phyloP scores from a whole-genome alignment of 2,888 invertebrate species.

The Mythimna albipuncta region DNA sequence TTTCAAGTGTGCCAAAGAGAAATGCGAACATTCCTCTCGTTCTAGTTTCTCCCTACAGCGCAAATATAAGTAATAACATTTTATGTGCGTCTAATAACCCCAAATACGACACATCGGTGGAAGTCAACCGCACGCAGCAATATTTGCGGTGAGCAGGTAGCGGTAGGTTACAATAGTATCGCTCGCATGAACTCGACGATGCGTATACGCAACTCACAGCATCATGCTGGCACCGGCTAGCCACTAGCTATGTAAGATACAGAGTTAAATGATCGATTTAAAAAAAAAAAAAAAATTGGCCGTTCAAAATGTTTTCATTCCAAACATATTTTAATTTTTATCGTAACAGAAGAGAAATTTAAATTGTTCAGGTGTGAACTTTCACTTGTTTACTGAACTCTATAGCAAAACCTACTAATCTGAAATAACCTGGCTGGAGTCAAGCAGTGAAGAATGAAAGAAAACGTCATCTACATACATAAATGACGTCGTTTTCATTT shows the following conservation, averaged over 20 bases:
- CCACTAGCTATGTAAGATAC: neutral
- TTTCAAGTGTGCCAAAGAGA: neutral
- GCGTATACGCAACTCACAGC: conserved; percentile 8
- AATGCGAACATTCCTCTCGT: neutral
- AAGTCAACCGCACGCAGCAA: neutral
- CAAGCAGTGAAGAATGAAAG: no score
- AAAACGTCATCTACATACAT: no score
- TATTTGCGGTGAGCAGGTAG: no score
- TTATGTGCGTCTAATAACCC: neutral
- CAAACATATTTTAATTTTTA: no score
- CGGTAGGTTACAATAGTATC: conserved; percentile 29
- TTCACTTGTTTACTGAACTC: no score
- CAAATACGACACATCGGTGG: neutral
- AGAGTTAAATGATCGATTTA: neutral
- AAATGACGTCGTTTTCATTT: no score
- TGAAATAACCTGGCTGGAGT: no score
- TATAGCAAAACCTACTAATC: no score
- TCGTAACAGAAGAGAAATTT: no score
- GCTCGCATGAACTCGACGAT: conserved; percentile 2
- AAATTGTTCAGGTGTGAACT: no score
- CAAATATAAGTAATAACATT: neutral
- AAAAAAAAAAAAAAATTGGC: no score
- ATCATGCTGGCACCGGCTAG: neutral
- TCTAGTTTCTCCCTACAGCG: neutral
- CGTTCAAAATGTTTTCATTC: no score